Percentiles rank a stretch among this genome's conserved stretches.
These are phyloP conservation scores for Jacana jacana DNA, from an alignment of 2,113 vertebrate species.

Conservation along the genomic window DNA sequence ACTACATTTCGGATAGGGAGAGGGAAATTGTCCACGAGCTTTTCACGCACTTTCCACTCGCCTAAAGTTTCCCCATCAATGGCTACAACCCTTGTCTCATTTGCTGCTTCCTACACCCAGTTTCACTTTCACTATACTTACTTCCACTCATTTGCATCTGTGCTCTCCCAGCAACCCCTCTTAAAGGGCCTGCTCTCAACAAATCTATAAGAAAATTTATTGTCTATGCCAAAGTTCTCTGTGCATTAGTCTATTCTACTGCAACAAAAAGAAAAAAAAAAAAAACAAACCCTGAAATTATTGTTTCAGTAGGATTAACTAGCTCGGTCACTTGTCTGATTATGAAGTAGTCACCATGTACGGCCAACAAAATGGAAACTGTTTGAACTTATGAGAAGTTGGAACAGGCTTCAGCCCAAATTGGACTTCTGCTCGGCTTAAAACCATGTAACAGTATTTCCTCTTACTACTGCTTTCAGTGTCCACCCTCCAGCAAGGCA, in stretches of 20 bases:
- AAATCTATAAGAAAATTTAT: not conserved
- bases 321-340: not conserved
- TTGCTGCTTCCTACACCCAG: too few species aligned
- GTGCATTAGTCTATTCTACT: not conserved
- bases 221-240: not conserved
- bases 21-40: too few species aligned
- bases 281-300: not conserved
- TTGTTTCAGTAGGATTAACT: not conserved
- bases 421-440: not conserved
- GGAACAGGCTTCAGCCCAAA: not conserved
- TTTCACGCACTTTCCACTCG: too few species aligned
- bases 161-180: too few species aligned
- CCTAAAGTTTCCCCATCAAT: too few species aligned
- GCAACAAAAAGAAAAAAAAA: not conserved
- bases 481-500: not conserved
- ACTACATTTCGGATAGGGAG: too few species aligned
- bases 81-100: too few species aligned
- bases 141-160: too few species aligned
- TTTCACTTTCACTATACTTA: too few species aligned
- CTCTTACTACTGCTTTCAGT: not conserved
- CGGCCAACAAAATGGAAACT: not conserved
- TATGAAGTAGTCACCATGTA: not conserved
- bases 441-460: not conserved
- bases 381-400: not conserved
- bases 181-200: too few species aligned